Evolutionary conservation across 1,140 invertebrate genomes (phyloP).

Genomic region (Cotesia vestalis): DNA sequence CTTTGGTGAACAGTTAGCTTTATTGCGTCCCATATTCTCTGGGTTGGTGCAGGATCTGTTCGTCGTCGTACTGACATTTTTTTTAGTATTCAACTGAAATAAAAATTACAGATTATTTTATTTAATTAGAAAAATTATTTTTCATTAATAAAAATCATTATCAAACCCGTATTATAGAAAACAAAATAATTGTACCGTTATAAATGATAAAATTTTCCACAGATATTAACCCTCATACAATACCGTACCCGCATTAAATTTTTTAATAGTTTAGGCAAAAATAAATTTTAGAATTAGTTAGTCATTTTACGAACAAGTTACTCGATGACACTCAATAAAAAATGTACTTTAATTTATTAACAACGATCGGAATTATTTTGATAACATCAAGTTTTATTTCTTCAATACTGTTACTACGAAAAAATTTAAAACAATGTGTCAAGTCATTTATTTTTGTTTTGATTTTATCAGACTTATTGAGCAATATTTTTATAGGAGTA

Average conservation of each 20-base stretch:
- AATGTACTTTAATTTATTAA: slow-evolving; percentile 36
- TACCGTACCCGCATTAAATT: neutral
- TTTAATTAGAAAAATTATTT: neutral
- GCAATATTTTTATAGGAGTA: slow-evolving; percentile 34
- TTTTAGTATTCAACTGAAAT: slow-evolving; percentile 20
- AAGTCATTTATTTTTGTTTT: slow-evolving; percentile 29
- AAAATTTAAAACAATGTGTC: slow-evolving; percentile 25
- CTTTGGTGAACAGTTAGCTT: slow-evolving; percentile 59
- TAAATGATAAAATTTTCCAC: neutral
- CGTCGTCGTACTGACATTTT: slow-evolving; percentile 54
- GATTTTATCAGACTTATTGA: slow-evolving; percentile 38
- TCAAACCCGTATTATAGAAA: slow-evolving; percentile 6
- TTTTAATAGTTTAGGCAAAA: neutral
- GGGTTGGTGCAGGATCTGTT: slow-evolving; percentile 57
- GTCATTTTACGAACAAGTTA: neutral
- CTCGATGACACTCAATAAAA: neutral
- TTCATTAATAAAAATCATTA: neutral
- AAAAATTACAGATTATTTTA: slow-evolving; percentile 12
- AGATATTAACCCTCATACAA: slow-evolving; percentile 1
- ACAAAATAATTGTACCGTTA: neutral
- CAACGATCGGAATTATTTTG: slow-evolving; percentile 31
- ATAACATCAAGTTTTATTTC: slow-evolving; percentile 33
- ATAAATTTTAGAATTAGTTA: neutral
- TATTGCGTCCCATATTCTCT: slow-evolving; percentile 60
- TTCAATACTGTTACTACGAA: slow-evolving; percentile 31